These are phyloP conservation scores for Poecilia latipinna DNA, from an alignment of 2,113 vertebrate genomes.

Conservation along the genomic window DNA sequence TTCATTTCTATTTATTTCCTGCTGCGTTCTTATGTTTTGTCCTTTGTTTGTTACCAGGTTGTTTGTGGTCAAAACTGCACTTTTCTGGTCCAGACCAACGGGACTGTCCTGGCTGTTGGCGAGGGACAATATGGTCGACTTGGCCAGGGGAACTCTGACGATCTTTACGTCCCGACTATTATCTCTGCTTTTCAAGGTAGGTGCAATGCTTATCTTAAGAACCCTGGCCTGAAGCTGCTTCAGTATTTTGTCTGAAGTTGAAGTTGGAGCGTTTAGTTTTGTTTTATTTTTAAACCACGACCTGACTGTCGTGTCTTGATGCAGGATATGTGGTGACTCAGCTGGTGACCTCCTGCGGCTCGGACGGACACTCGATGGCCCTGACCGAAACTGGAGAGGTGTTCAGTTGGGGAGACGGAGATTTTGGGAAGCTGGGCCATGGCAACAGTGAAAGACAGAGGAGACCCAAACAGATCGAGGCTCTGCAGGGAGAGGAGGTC, in stretches of 20 bases:
- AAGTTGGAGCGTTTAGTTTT: background rate
- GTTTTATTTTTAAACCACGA: background rate
- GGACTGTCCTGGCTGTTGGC: slow-evolving; percentile 81
- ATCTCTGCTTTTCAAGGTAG: slow-evolving; percentile 85
- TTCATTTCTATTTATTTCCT: background rate
- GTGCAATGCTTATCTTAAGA: slow-evolving; percentile 48
- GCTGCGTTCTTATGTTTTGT: slow-evolving; percentile 15
- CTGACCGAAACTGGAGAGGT: slow-evolving; percentile 85
- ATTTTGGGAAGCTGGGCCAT: slow-evolving; percentile 85
- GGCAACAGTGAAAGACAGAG: slow-evolving; percentile 85
- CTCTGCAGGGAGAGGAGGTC: slow-evolving; percentile 84
- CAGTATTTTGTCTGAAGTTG: background rate
- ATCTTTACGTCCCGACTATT: slow-evolving; percentile 81
- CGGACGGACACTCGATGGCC: slow-evolving; percentile 84
- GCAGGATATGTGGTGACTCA: slow-evolving; percentile 84
- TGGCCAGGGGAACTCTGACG: slow-evolving; percentile 85
- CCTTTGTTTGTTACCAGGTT: slow-evolving; percentile 66
- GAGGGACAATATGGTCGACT: slow-evolving; percentile 85
- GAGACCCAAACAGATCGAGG: slow-evolving; percentile 83
- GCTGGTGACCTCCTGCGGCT: slow-evolving; percentile 83
- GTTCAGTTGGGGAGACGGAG: slow-evolving; percentile 87
- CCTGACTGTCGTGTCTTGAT: slow-evolving; percentile 3
- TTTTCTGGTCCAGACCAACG: slow-evolving; percentile 83
- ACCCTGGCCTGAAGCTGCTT: background rate
- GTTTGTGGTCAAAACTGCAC: slow-evolving; percentile 86